These are phyloP conservation scores for Ptiloglossa arizonensis DNA, from an alignment of 1,140 invertebrate genomes.

Conservation along the genomic window DNA sequence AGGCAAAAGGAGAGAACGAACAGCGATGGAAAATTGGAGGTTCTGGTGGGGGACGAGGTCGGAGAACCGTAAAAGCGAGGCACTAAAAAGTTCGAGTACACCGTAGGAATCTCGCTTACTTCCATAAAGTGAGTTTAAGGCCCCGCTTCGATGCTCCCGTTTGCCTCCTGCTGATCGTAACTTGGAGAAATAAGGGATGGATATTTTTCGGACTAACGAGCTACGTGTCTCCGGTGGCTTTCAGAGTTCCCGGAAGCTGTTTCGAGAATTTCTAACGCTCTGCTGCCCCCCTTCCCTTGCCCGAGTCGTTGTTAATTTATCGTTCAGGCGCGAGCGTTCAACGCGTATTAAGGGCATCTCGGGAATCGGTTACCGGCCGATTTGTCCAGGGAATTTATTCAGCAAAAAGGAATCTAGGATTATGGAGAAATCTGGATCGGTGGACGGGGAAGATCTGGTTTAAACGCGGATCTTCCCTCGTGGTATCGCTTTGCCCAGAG, in stretches of 20 bases:
- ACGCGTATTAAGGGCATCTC: no score
- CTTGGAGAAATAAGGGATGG: not conserved
- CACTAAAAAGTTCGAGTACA: slow-evolving; percentile 62
- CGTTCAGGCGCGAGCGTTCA: no score
- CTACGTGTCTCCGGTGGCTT: not conserved
- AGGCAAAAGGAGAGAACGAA: not conserved
- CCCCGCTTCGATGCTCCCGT: slow-evolving; percentile 34
- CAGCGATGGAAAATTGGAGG: slow-evolving; percentile 30
- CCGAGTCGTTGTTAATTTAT: no score
- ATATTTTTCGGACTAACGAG: slow-evolving; percentile 2
- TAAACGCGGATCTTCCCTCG: no score
- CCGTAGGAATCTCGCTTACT: slow-evolving; percentile 64
- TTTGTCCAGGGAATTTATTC: no score
- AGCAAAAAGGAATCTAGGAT: no score
- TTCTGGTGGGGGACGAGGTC: slow-evolving; percentile 21
- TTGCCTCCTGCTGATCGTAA: not conserved
- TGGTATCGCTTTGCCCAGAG: no score
- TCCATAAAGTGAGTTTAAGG: slow-evolving; percentile 64
- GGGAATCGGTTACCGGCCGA: no score
- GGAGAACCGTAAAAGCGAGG: slow-evolving; percentile 58
- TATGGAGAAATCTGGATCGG: no score
- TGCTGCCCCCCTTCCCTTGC: no score
- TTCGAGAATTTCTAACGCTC: not conserved
- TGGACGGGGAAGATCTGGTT: no score
- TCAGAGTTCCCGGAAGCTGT: not conserved